Percentiles rank a stretch among this genome's conserved stretches.
Conservation (phyloP, 2,797 vertebrate species). For the Trachurus trachurus region DNA sequence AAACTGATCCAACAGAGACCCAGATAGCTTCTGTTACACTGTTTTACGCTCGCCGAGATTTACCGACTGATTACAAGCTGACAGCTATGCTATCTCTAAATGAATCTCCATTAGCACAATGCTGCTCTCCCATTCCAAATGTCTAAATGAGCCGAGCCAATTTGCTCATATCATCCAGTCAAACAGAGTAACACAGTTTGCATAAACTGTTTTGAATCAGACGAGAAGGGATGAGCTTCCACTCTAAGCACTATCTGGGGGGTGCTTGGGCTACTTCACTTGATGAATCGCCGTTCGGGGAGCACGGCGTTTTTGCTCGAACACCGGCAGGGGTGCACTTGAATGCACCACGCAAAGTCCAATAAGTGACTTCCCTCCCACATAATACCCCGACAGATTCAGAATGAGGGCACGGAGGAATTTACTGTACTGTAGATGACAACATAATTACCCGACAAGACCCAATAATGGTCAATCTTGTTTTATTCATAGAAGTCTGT, state of each 20-base stretch:
- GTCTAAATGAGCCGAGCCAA: constrained; percentile 45
- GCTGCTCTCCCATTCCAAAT: constrained; percentile 27
- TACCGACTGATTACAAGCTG: constrained; percentile 54
- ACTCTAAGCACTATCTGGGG: constrained; percentile 45
- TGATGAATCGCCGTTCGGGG: constrained; percentile 56
- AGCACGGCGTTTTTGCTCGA: constrained; percentile 58
- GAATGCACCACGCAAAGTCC: constrained; percentile 45
- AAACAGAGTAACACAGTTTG: constrained; percentile 43
- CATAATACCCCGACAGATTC: constrained; percentile 39
- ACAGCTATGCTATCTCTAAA: constrained; percentile 49
- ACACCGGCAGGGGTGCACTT: constrained; percentile 52
- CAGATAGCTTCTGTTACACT: constrained; percentile 38
- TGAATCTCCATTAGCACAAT: constrained; percentile 63
- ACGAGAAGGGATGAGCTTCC: constrained; percentile 47
- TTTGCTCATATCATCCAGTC: constrained; percentile 44
- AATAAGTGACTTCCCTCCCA: constrained; percentile 68
- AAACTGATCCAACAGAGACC: constrained; percentile 44
- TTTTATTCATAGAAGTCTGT: constrained; percentile 48
- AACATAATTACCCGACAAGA: constrained; percentile 59
- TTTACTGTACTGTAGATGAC: constrained; percentile 55
- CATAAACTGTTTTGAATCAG: constrained; percentile 47
- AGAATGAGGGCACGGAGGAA: constrained; percentile 43
- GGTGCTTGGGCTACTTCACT: constrained; percentile 55
- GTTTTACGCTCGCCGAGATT: constrained; percentile 43
- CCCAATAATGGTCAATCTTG: constrained; percentile 56